phyloP scores from a whole-genome alignment of 2,888 invertebrate species.

The Matsumyia berberina region DNA sequence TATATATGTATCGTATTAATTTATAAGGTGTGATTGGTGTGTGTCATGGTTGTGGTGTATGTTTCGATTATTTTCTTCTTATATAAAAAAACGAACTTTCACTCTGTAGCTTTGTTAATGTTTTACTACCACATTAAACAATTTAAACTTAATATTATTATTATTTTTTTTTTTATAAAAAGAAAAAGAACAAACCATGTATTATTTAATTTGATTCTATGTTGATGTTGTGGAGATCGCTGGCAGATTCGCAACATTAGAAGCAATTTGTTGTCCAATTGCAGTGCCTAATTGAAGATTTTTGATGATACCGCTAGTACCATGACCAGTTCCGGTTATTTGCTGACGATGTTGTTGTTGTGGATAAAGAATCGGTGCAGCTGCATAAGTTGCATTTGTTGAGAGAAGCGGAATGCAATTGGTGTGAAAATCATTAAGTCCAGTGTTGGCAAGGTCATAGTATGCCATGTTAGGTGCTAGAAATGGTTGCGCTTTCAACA shows the following conservation, averaged over 20 bases:
- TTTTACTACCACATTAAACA: conserved; percentile 60
- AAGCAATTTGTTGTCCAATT: conserved; percentile 59
- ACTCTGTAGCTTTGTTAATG: conserved; percentile 61
- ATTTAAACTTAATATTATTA: conserved; percentile 61
- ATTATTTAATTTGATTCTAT: conserved; percentile 66
- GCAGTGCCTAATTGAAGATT: conserved; percentile 47
- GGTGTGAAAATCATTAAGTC: conserved; percentile 79
- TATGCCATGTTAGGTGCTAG: conserved; percentile 74
- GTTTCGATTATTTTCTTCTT: conserved; percentile 40
- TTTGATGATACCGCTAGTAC: conserved; percentile 27
- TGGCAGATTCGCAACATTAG: conserved; percentile 77
- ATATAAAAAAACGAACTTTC: conserved; percentile 57
- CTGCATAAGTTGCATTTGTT: conserved; percentile 70
- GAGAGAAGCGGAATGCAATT: conserved; percentile 82
- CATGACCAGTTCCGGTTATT: conserved; percentile 42
- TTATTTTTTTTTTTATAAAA: no score
- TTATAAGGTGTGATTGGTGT: conserved; percentile 45
- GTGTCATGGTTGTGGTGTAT: conserved; percentile 56
- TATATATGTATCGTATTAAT: conserved; percentile 26
- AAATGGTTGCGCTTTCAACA: conserved; percentile 78
- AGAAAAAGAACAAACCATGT: conserved; percentile 57
- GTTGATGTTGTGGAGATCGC: conserved; percentile 60
- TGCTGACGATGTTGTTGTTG: conserved; percentile 78
- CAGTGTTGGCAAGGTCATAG: conserved; percentile 53
- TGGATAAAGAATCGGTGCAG: conserved; percentile 72